Evolutionary conservation across 2,888 invertebrate species (phyloP), one percentile per base, ranked within the genome.

Genomic region (Archips xylosteana): DNA sequence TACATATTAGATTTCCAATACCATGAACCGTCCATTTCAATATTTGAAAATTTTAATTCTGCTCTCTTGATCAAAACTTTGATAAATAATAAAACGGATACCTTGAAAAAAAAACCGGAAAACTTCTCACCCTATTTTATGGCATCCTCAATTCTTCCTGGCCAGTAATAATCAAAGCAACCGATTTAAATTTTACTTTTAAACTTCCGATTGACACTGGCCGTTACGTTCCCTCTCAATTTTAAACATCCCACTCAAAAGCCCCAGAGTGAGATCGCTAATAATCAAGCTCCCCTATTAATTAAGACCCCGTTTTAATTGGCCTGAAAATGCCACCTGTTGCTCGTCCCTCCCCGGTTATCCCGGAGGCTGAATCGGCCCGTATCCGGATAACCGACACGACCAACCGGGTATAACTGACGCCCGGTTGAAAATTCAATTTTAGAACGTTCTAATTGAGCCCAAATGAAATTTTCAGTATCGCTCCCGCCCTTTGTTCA

Each of bases 251-350:
- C 89, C 91, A 83, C 85, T 87, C 57, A 64, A 85, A 89, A 91
- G 90, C 86, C 91, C 85, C 82, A 85, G 84, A 91, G 87, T 89
- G 87, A 79, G 89, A 90, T 88, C 85, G 92, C 91, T 92, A 92
- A 94, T 94, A 92, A 93, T 89, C 89, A 86, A 86, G 82, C 88
- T 89, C 94, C 94, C 94, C 92, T 87, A 89, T 92, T 94, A 94
- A 95, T 94, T 94, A 94, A 92, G 93, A 91, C 84, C 86, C 85
- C 83, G 84, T 94, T 94, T 94, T 94, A 95, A 94, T 94, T 95
- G 94, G 94, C 91, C 89, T 81, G 82, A 89, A 87, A 90, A 83
- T 84, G 87, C 89, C 92, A 95, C 95, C 94, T 94, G 95, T 95
- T 94, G 95, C 92, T 76, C 74, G 59, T 79, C 81, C 74, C 75